These are phyloP conservation scores for Tolypeutes matacus DNA, from an alignment of 2,797 vertebrate species.

Conservation along the genomic window DNA sequence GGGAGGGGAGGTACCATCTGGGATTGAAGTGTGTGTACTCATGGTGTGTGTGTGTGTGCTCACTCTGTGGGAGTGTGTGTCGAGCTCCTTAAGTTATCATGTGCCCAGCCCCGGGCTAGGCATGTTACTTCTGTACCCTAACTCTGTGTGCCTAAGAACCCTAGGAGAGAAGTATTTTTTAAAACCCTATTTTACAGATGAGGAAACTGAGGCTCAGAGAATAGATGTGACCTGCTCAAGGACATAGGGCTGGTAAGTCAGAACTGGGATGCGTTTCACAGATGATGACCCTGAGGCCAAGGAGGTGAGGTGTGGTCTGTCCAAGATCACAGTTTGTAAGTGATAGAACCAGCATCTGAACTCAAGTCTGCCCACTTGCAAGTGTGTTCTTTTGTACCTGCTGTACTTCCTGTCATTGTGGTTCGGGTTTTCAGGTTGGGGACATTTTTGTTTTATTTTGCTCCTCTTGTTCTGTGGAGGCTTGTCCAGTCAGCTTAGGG, in stretches of 20 bases:
- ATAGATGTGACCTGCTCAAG: neutral
- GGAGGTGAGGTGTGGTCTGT: neutral
- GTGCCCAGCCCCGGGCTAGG: neutral
- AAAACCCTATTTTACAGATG: neutral
- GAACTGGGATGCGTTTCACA: neutral
- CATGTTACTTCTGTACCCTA: neutral
- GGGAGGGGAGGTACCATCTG: neutral
- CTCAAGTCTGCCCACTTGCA: accelerated
- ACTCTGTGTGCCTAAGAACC: neutral
- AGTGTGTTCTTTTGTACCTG: neutral
- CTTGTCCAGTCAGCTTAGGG: neutral
- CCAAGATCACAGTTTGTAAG: neutral
- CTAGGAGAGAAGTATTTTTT: neutral
- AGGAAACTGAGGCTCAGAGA: neutral
- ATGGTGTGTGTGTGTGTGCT: neutral
- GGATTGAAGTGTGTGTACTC: neutral
- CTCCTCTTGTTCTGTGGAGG: neutral
- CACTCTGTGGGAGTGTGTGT: neutral
- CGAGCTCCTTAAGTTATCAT: accelerated
- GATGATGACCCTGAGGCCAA: neutral
- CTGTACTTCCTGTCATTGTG: neutral
- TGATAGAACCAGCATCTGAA: neutral
- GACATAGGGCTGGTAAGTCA: neutral
- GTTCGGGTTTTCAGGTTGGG: neutral
- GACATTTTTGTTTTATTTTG: neutral